Evolutionary conservation across 2,113 vertebrate genomes (phyloP).

Genomic region (Haemorhous mexicanus): DNA sequence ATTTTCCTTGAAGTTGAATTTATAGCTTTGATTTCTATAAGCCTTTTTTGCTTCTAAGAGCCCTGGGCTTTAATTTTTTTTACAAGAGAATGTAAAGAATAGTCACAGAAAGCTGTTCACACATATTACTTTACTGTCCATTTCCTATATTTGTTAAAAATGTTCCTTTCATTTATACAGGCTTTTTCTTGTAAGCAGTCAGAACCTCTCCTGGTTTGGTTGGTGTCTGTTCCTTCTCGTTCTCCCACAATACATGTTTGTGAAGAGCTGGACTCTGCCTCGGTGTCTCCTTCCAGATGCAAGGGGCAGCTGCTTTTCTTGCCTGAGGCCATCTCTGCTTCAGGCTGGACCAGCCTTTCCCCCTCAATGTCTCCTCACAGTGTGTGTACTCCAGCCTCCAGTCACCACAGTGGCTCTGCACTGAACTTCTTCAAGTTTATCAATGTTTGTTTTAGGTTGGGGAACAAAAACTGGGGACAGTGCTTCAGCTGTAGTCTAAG

Average conservation of each 20-base stretch:
- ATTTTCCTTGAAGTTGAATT: neutral
- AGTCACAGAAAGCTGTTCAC: neutral
- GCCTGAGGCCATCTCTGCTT: neutral
- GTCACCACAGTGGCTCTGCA: neutral
- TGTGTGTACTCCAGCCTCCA: neutral
- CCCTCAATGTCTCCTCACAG: neutral
- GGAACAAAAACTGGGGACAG: neutral
- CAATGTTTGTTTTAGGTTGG: neutral
- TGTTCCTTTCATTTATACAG: neutral
- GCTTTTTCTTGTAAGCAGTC: neutral
- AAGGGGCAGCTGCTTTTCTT: neutral
- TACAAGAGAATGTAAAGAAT: neutral
- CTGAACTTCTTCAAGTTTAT: neutral
- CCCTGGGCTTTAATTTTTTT: neutral
- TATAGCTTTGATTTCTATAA: neutral
- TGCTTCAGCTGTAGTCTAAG: neutral
- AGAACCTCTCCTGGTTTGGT: neutral
- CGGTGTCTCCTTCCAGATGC: neutral
- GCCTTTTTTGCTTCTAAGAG: neutral
- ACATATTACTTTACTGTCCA: neutral
- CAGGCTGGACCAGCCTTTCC: neutral
- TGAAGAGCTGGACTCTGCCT: neutral
- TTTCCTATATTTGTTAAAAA: neutral
- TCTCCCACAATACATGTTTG: neutral
- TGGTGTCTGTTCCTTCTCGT: neutral